These are phyloP conservation scores for Rhopalosiphum maidis DNA, from an alignment of 1,140 invertebrate species.

Conservation along the genomic window DNA sequence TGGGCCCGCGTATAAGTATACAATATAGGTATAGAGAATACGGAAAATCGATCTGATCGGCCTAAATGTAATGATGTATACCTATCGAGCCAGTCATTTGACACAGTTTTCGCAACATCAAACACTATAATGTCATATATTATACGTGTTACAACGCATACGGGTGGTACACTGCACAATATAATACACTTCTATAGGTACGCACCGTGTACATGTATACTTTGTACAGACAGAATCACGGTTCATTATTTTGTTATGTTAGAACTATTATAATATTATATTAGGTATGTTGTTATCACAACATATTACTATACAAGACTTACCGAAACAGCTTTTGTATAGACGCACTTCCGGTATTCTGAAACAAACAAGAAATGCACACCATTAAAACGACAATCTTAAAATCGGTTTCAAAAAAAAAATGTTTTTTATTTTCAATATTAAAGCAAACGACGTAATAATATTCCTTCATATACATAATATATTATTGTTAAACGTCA, in stretches of 20 bases:
- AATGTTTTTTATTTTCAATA: neutral
- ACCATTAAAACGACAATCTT: neutral
- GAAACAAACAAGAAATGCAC: slow-evolving; percentile 21
- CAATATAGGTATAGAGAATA: neutral
- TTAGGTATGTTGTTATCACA: neutral
- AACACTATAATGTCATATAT: neutral
- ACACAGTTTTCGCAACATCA: slow-evolving; percentile 8
- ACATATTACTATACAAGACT: neutral
- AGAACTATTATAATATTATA: neutral
- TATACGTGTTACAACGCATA: neutral
- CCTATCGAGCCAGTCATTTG: neutral
- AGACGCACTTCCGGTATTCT: slow-evolving; percentile 32
- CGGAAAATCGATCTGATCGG: neutral
- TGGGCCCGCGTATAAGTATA: too few species aligned
- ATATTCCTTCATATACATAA: too few species aligned
- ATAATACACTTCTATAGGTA: neutral
- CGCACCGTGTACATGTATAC: too few species aligned
- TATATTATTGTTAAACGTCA: neutral
- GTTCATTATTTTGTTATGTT: neutral
- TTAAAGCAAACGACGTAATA: neutral
- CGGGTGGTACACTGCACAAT: neutral
- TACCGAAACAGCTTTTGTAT: slow-evolving; percentile 47
- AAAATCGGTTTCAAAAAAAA: neutral
- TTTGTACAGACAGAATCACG: neutral
- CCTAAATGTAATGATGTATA: neutral